These are phyloP conservation scores for Ctena decussata DNA, from an alignment of 2,888 invertebrate species.

Conservation along the genomic window DNA sequence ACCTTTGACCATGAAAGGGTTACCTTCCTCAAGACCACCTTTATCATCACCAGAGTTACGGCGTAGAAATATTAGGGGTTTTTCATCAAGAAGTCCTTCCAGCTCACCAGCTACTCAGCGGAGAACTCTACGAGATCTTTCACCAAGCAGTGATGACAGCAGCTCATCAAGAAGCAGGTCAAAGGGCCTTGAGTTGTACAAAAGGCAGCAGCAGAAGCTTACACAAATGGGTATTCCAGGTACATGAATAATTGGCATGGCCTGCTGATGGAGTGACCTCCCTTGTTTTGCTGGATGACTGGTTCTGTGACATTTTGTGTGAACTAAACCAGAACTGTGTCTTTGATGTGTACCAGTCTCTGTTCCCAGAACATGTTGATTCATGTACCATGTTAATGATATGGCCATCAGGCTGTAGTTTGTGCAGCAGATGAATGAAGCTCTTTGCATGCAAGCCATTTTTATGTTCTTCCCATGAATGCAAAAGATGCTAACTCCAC, in stretches of 20 bases:
- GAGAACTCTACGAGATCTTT: slow-evolving; percentile 30
- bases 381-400: neutral
- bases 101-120: neutral
- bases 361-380: neutral
- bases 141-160: slow-evolving; percentile 55
- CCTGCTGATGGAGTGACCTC: neutral
- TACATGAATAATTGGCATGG: slow-evolving; percentile 67
- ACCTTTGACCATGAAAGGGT: slow-evolving; percentile 32
- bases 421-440: neutral
- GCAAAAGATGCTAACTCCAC: too few species aligned
- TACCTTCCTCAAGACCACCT: slow-evolving; percentile 15
- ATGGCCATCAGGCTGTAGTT: neutral
- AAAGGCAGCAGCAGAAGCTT: slow-evolving; percentile 78
- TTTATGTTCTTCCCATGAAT: too few species aligned
- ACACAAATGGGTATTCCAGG: slow-evolving; percentile 69
- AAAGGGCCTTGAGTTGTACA: slow-evolving; percentile 78
- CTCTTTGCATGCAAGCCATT: too few species aligned
- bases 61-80: neutral
- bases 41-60: slow-evolving; percentile 9
- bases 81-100: neutral
- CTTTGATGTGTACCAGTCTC: neutral
- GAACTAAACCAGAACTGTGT: neutral
- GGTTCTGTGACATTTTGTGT: neutral
- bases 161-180: slow-evolving; percentile 63
- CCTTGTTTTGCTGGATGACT: slow-evolving; percentile 1